Evolutionary conservation across 2,113 vertebrate genomes (phyloP), one percentile per base, ranked within the genome.

Genomic region (Sclerurus mexicanus): DNA sequence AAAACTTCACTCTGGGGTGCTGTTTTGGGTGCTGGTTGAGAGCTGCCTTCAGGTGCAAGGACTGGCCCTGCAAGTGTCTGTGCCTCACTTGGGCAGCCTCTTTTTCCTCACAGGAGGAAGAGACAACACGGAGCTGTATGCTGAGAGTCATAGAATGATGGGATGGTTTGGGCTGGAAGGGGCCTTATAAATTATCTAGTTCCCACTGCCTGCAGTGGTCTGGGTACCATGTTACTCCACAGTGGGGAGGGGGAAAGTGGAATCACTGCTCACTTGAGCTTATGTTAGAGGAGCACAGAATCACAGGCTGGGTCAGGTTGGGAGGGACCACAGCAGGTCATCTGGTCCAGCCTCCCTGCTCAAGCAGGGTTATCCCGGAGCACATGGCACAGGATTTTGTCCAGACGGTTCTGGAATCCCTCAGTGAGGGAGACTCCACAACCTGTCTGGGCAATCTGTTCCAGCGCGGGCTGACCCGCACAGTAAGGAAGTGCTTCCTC

Each of bases 91-190:
- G 0, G 22, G 14, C 24, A 49, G 47, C 6, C 24, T 31, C 4
- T 5, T 24, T 14, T 17, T 63, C 28, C 53, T 55, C 19, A 0
- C 1, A 4, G 2, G 8, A 35, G 37, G 46, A 49, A 44, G 44
- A 44, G 60, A 10, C 4, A 7, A 4, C 9, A 1, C 0, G 5
- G 35, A 64, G 28, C 35, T 0, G 1, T 0, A 3, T 1, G 8
- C 53, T 63, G 15, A 27, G 4, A n/a, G 24, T 30, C n/a, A 18
- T 4, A 18, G n/a, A 60, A 12, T 11, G 15, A 9, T 53, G 39
- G 30, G 47, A 35, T 55, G 17, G 14, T 53, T 89, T 55, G 53
- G 46, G 24, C 62, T 47, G 53, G 46, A 60, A 89, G 24, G 20
- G n/a, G 11, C 49, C 30, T 83, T 63, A 21, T 6, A 40, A 19